Conservation (phyloP, 2,797 vertebrate genomes). For the Sebastes variabilis region DNA sequence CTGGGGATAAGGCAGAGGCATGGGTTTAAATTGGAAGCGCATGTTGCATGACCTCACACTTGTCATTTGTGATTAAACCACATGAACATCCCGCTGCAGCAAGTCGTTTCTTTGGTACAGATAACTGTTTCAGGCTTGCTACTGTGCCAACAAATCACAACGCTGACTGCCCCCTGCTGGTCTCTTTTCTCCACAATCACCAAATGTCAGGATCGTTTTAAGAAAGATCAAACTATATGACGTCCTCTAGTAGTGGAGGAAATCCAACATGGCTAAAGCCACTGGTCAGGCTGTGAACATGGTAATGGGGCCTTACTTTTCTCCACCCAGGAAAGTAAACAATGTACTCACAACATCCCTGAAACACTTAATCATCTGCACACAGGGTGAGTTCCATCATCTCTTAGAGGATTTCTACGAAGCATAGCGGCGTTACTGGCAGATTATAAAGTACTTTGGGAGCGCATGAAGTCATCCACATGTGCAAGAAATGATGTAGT, state of each 20-base stretch:
- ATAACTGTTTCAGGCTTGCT: not conserved
- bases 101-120: not conserved
- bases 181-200: not conserved
- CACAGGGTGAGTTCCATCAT: not conserved
- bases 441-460: not conserved
- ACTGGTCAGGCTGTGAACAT: conserved; percentile 16
- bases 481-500: conserved; percentile 4
- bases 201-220: not conserved
- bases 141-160: not conserved
- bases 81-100: not conserved
- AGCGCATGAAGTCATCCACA: not conserved
- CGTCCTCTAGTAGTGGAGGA: not conserved
- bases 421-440: not conserved
- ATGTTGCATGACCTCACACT: conserved; percentile 49
- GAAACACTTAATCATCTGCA: not conserved
- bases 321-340: not conserved
- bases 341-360: not conserved
- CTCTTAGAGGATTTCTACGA: conserved; percentile 16
- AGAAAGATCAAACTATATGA: not conserved
- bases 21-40: conserved; percentile 27
- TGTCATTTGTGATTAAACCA: conserved; percentile 34
- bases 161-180: conserved; percentile 39
- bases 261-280: not conserved
- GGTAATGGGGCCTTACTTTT: conserved; percentile 1
- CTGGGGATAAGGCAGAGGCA: conserved; percentile 7